Evolutionary conservation across 1,140 invertebrate genomes (phyloP).

Genomic region (Heliconius hewitsoni): DNA sequence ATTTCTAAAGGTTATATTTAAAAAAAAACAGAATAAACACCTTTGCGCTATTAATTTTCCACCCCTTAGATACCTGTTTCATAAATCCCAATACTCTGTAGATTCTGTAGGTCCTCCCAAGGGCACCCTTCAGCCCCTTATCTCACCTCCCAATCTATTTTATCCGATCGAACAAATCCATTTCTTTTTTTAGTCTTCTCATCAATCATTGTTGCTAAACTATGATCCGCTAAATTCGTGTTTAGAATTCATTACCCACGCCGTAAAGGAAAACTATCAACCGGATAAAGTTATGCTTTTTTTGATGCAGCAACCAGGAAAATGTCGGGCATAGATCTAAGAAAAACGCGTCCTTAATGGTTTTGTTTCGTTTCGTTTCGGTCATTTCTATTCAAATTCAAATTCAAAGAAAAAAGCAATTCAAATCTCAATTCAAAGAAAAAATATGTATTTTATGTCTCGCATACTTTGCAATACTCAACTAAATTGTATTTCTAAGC

Average conservation of each 20-base stretch:
- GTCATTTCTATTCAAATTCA: background rate
- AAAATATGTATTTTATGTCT: background rate
- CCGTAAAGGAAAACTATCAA: background rate
- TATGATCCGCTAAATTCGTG: background rate
- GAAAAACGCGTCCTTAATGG: background rate
- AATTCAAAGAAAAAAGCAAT: no score
- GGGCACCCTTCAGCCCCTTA: background rate
- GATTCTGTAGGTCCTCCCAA: background rate
- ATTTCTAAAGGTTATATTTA: background rate
- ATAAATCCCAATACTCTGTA: background rate
- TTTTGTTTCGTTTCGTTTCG: no score
- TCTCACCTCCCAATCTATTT: conserved; percentile 2
- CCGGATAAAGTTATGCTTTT: background rate
- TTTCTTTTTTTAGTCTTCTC: conserved; percentile 6
- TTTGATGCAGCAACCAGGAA: background rate
- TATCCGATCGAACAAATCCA: conserved; percentile 3
- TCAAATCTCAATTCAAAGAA: background rate
- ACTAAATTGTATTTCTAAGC: background rate
- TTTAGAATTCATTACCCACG: background rate
- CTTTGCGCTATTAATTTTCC: background rate
- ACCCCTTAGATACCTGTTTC: background rate
- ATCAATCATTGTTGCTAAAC: background rate
- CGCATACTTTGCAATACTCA: background rate
- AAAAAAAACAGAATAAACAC: background rate
- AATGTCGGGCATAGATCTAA: background rate